Evolutionary conservation across 2,888 invertebrate genomes (phyloP).

Genomic region (Drosophila testacea): DNA sequence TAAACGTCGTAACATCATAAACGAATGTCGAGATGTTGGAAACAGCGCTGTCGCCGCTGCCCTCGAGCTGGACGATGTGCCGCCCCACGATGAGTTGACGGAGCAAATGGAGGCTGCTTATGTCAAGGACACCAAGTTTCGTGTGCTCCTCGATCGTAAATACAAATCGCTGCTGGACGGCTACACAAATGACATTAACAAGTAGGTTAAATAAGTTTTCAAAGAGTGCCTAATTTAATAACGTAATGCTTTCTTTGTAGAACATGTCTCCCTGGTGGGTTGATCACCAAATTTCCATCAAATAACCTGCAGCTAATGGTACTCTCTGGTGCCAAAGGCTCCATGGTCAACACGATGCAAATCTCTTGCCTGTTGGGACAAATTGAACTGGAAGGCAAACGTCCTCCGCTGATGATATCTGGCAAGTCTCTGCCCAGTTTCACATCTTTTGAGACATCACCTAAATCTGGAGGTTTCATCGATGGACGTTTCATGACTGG

Average conservation of each 20-base stretch:
- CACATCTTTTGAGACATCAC: constrained; percentile 93
- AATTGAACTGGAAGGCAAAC: constrained; percentile 98
- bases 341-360: constrained; percentile 98
- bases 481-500: constrained; percentile 99
- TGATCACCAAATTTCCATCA: constrained; percentile 94
- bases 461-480: constrained; percentile 98
- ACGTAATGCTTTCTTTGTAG: constrained; percentile 79
- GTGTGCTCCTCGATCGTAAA: constrained; percentile 92
- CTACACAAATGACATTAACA: constrained; percentile 96
- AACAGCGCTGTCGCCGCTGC: constrained; percentile 89
- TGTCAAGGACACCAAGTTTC: constrained; percentile 90
- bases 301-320: constrained; percentile 99
- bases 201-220: constrained; percentile 84
- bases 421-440: constrained; percentile 95
- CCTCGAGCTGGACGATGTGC: constrained; percentile 88
- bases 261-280: constrained; percentile 92
- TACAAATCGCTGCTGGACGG: constrained; percentile 93
- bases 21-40: constrained; percentile 88
- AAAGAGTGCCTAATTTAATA: neutral
- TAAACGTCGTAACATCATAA: constrained; percentile 89
- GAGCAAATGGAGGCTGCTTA: constrained; percentile 90
- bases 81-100: constrained; percentile 87
- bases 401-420: constrained; percentile 97
- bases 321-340: constrained; percentile 99
- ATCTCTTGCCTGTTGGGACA: constrained; percentile 99